These are phyloP conservation scores for Polyploca ridens DNA, from an alignment of 2,888 invertebrate species.

Conservation along the genomic window DNA sequence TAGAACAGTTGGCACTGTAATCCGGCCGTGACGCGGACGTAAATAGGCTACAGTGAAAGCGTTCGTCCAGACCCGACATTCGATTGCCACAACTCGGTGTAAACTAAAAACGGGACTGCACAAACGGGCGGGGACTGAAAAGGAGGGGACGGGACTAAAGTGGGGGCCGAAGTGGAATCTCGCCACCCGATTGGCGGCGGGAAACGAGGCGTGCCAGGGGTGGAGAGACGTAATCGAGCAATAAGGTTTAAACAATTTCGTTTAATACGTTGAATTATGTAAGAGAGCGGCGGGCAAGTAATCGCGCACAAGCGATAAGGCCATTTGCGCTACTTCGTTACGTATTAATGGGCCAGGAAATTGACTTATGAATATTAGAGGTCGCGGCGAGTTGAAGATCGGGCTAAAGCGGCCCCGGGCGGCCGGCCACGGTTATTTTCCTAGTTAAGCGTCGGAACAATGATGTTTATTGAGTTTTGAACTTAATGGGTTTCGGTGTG, in stretches of 20 bases:
- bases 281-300: slow-evolving; percentile 83
- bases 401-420: slow-evolving; percentile 78
- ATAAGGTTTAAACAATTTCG: slow-evolving; percentile 86
- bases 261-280: slow-evolving; percentile 86
- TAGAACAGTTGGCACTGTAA: slow-evolving; percentile 51
- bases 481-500: slow-evolving; percentile 75
- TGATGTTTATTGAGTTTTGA: slow-evolving; percentile 80
- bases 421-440: slow-evolving; percentile 71
- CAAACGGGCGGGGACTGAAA: slow-evolving; percentile 60
- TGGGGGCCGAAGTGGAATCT: slow-evolving; percentile 47
- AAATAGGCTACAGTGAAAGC: slow-evolving; percentile 26
- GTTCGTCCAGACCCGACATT: slow-evolving; percentile 57
- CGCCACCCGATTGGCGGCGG: slow-evolving; percentile 69
- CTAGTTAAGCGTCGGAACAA: slow-evolving; percentile 81
- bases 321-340: slow-evolving; percentile 85
- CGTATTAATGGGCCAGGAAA: slow-evolving; percentile 85
- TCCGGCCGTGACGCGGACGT: slow-evolving; percentile 39
- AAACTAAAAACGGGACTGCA: slow-evolving; percentile 55
- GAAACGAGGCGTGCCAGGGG: slow-evolving; percentile 79
- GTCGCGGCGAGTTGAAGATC: slow-evolving; percentile 75
- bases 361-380: slow-evolving; percentile 85
- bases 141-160: slow-evolving; percentile 45
- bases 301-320: slow-evolving; percentile 85
- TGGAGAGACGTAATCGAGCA: slow-evolving; percentile 84
- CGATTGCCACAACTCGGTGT: slow-evolving; percentile 56